Percentiles rank a stretch among this genome's conserved stretches.
Evolutionary conservation across 2,888 invertebrate genomes (phyloP).

Genomic region (Cheilosia variabilis): DNA sequence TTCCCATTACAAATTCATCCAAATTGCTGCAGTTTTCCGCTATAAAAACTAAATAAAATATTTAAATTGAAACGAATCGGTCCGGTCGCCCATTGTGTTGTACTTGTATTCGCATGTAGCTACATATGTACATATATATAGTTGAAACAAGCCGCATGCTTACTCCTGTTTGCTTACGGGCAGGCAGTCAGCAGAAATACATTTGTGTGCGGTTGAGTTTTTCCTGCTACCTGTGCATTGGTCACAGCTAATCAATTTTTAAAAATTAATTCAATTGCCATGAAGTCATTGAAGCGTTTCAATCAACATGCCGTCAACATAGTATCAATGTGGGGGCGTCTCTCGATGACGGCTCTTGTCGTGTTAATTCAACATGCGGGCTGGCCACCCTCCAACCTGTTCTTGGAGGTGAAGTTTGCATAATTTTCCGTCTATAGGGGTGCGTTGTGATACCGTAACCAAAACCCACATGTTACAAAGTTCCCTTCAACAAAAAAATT

Average conservation of each 20-base stretch:
- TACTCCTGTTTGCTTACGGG: conserved; percentile 49
- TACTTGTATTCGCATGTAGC: conserved; percentile 4
- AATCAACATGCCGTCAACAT: conserved; percentile 71
- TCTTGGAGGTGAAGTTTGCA: conserved; percentile 81
- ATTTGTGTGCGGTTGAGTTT: conserved; percentile 52
- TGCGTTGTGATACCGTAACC: conserved; percentile 77
- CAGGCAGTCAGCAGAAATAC: conserved; percentile 48
- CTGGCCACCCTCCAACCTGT: conserved; percentile 8
- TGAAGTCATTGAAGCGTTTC: conserved; percentile 81
- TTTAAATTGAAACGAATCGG: conserved; percentile 77
- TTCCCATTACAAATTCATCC: conserved; percentile 74
- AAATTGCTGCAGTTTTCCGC: conserved; percentile 76
- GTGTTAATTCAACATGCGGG: conserved; percentile 78
- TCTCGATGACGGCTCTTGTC: conserved; percentile 74
- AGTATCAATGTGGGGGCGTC: conserved; percentile 49
- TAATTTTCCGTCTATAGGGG: conserved; percentile 82
- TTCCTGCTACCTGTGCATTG: conserved; percentile 59
- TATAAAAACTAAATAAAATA: conserved; percentile 78
- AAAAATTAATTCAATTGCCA: conserved; percentile 83
- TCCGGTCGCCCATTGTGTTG: conserved; percentile 45
- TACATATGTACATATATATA: background rate
- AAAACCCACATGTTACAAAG: conserved; percentile 72
- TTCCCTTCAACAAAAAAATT: conserved; percentile 36
- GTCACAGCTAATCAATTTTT: conserved; percentile 82
- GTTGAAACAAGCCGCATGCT: conserved; percentile 39